Percentiles rank a stretch among this genome's conserved stretches.
These are phyloP conservation scores for Epistrophella euchroma DNA, from an alignment of 2,888 invertebrate genomes.

Conservation along the genomic window DNA sequence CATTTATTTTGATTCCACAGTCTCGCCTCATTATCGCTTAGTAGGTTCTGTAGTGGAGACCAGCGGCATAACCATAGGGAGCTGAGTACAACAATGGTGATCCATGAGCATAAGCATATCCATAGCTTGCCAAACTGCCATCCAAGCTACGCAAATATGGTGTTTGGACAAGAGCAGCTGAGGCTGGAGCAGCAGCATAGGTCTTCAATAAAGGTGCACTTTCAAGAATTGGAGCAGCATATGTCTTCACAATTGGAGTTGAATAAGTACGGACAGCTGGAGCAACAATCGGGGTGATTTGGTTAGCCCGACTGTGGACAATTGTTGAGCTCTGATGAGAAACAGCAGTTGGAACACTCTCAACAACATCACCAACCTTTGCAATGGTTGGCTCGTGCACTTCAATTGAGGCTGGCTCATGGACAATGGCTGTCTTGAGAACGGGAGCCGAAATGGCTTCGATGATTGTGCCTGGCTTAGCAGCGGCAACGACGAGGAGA, in stretches of 20 bases:
- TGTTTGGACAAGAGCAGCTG: slow-evolving; percentile 43
- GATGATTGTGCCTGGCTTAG: slow-evolving; percentile 74
- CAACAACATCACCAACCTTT: slow-evolving; percentile 79
- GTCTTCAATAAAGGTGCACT: slow-evolving; percentile 51
- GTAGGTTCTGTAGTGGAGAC: slow-evolving; percentile 38
- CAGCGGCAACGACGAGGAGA: slow-evolving; percentile 84
- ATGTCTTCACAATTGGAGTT: slow-evolving; percentile 74
- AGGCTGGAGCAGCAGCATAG: slow-evolving; percentile 42
- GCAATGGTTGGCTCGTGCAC: slow-evolving; percentile 78
- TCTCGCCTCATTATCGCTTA: slow-evolving; percentile 8
- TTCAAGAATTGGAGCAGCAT: slow-evolving; percentile 74
- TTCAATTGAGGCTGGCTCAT: slow-evolving; percentile 74
- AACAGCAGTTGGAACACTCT: slow-evolving; percentile 78
- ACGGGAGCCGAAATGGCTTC: slow-evolving; percentile 61
- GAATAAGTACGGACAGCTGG: slow-evolving; percentile 77
- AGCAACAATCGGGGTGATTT: slow-evolving; percentile 79
- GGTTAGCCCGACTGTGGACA: slow-evolving; percentile 83
- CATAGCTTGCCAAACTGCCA: slow-evolving; percentile 59
- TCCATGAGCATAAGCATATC: slow-evolving; percentile 62
- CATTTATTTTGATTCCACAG: background rate
- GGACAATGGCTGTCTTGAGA: slow-evolving; percentile 68
- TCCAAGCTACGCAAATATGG: slow-evolving; percentile 57
- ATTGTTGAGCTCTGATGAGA: slow-evolving; percentile 85
- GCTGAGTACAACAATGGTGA: slow-evolving; percentile 58
- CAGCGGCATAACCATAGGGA: slow-evolving; percentile 44